A percentile compares a stretch with the other conserved stretches of the same genome.
phyloP scores from a whole-genome alignment of 1,140 invertebrate genomes.

The Nymphalis io region DNA sequence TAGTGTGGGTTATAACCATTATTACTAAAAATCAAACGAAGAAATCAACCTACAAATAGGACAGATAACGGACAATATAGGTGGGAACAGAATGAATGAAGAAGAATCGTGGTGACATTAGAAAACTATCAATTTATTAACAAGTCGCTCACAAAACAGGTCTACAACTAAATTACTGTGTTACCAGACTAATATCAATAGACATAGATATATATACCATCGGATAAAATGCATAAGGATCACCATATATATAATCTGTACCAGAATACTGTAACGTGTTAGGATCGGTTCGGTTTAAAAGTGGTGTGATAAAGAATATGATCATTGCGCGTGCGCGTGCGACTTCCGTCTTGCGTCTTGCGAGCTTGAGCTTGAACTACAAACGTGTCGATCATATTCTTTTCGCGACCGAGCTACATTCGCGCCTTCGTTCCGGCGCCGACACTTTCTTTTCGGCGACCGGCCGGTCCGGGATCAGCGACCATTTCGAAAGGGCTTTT shows the following conservation, averaged over 20 bases:
- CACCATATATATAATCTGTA: conserved; percentile 48
- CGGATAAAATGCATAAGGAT: conserved; percentile 63
- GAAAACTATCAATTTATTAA: conserved; percentile 77
- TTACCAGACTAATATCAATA: conserved; percentile 51
- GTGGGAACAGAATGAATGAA: conserved; percentile 63
- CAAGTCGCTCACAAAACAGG: conserved; percentile 75
- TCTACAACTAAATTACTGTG: conserved; percentile 67
- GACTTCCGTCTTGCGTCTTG: conserved; percentile 66
- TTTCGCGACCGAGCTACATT: conserved; percentile 54
- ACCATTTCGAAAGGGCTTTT: conserved; percentile 69
- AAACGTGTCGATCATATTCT: conserved; percentile 72
- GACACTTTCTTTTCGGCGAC: conserved; percentile 53
- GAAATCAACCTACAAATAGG: conserved; percentile 40
- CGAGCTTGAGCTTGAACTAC: conserved; percentile 49
- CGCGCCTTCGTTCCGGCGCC: conserved; percentile 54
- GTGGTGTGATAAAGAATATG: conserved; percentile 71
- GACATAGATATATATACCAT: conserved; percentile 65
- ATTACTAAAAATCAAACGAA: not conserved
- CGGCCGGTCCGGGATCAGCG: conserved; percentile 43
- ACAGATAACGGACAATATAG: conserved; percentile 53
- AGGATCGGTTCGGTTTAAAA: conserved; percentile 9
- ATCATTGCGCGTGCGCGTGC: conserved; percentile 45
- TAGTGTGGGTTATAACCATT: conserved; percentile 10
- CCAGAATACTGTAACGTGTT: conserved; percentile 29
- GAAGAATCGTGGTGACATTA: conserved; percentile 65